Base-by-base conservation (phyloP, 2,888 invertebrate genomes). In the Morpho helenor region DNA sequence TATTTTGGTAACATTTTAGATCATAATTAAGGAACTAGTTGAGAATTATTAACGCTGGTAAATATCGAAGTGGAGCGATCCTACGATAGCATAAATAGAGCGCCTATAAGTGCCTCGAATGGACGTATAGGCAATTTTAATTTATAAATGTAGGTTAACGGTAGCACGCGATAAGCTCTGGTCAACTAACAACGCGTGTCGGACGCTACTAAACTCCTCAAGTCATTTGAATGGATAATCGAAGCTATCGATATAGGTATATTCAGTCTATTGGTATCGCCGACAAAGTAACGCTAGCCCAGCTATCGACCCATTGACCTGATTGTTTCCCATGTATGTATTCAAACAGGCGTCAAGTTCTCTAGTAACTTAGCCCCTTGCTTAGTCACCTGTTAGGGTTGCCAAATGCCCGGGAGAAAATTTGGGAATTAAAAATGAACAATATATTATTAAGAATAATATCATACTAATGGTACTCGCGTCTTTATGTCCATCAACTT, bases 41-140 rank as follows among this genome's bases (percentile, higher is more conserved):
- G 49, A 52, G 48, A 55, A 16, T 49, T 49, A 56, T 63, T 56
- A 74, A 67, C 66, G 68, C 70, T 74, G 44, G 53, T 74, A 75
- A 76, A 68, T 67, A 68, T 68, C 64, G 68, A 87, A 84, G 82
- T 89, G 64, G 87, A 79, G 72, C 90, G 89, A 89, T 89, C 66
- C 60, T 64, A 65, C 82, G 89, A 89, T 89, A 89, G 69, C 63
- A 70, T 70, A 87, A 84, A 88, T 86, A 73, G 87, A 86, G 82
- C 87, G 84, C 76, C 76, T 77, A 79, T 79, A 76, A 79, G 74
- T 76, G 76, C 73, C 70, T 70, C 78, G 75, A 82, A 80, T 80
- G 78, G 68, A 80, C 77, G 78, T 77, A 76, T 77, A 78, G 80
- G 76, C 79, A 80, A 80, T 82, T 82, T 67, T 67, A 70, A 74